These are phyloP conservation scores for Drosophila fuyamai DNA, from an alignment of 1,140 invertebrate genomes.

Conservation along the genomic window DNA sequence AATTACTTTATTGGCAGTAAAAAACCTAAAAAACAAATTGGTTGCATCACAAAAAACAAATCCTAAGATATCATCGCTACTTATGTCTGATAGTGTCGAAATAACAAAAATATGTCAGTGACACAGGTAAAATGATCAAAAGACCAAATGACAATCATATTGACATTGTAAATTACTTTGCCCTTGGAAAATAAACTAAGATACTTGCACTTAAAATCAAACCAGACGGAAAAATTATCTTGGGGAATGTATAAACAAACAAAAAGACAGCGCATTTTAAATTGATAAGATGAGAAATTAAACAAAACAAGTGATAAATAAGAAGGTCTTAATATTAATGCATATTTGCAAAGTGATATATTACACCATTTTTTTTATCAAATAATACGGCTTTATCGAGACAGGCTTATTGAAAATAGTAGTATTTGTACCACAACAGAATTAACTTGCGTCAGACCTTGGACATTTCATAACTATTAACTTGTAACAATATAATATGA, in stretches of 20 bases:
- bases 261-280: background rate
- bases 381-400: background rate
- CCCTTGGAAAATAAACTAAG: background rate
- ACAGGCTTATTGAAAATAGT: background rate
- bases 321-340: background rate
- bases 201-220: background rate
- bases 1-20: background rate
- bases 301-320: conserved; percentile 1
- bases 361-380: conserved; percentile 2
- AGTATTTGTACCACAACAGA: background rate
- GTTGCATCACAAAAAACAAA: too few relatives aligned
- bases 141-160: background rate
- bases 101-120: background rate
- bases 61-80: too few relatives aligned
- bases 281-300: conserved; percentile 11
- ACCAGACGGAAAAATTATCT: background rate
- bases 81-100: background rate
- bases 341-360: background rate
- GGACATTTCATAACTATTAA: too few relatives aligned
- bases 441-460: too few relatives aligned
- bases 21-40: too few relatives aligned
- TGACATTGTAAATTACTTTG: background rate
- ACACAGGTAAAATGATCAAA: background rate
- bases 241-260: conserved; percentile 1
- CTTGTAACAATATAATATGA: too few relatives aligned